Conservation (phyloP, 2,797 vertebrate genomes). For the Gymnopithys bicolor region DNA sequence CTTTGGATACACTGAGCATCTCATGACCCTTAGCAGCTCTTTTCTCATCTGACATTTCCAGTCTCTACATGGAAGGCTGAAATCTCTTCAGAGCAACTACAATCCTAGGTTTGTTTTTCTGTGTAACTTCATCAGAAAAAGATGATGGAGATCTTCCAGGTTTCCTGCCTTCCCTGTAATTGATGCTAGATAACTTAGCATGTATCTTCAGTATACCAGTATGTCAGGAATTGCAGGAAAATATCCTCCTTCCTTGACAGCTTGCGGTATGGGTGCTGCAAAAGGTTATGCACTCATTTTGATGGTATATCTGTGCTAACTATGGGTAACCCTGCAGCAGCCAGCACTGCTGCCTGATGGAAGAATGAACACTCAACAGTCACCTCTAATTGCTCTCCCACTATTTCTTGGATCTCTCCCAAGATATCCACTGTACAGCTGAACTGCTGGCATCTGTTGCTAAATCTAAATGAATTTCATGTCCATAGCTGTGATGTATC, state of each 20-base stretch:
- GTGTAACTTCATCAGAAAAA: neutral
- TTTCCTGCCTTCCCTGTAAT: neutral
- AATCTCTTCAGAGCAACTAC: neutral
- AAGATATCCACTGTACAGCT: slow-evolving; percentile 2
- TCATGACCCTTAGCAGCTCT: neutral
- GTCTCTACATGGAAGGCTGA: neutral
- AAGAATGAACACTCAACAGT: neutral
- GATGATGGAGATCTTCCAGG: neutral
- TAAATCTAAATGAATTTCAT: neutral
- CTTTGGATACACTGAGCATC: neutral
- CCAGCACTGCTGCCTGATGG: neutral
- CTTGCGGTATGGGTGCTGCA: neutral
- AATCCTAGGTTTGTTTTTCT: neutral
- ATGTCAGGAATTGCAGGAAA: neutral
- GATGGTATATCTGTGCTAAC: rapidly evolving
- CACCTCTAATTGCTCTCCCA: neutral
- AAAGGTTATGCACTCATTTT: neutral
- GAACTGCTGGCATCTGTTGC: slow-evolving; percentile 14
- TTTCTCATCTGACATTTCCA: neutral
- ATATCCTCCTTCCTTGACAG: neutral
- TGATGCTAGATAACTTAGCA: neutral
- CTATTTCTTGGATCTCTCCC: slow-evolving; percentile 6
- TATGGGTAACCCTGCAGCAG: neutral
- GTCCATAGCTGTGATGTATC: neutral
- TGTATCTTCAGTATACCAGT: neutral